Evolutionary conservation across 2,113 vertebrate genomes (phyloP), one percentile per base, ranked within the genome.

Genomic region (Gallinago jamesoni): DNA sequence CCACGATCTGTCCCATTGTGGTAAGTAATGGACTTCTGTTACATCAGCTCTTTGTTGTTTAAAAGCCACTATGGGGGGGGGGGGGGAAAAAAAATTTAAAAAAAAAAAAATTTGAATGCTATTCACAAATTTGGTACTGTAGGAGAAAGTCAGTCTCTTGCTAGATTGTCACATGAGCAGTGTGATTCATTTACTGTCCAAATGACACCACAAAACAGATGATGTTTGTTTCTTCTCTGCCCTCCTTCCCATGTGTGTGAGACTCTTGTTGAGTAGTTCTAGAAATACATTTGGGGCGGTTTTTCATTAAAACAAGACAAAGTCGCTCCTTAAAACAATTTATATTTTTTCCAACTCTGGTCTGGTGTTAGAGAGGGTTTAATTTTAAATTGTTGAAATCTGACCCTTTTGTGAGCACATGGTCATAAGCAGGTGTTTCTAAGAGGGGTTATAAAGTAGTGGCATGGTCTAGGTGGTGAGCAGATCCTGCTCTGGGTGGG

Each of bases 1-100:
- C 99, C 24, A 99, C 99, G 0, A 99, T 99, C 97, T 99, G 99
- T 96, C 99, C 99, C 66, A 99, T 99, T 97, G 99, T 99, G 96
- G 99, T 99, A 97, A 99, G 99, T 98, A 89, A 35, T 76, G 35
- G 21, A 56, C 35, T 70, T 90, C 13, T 48, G 2, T 69, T 22
- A 24, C 45, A 39, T 52, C 30, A 79, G 33, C 14, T 87, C 7
- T 56, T 67, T 1, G 1, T 68, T 84, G 24, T 64, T 8, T 8
- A 25, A 64, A 88, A 73, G 2, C 3, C 20, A 10, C 28, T 47
- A 4, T n/a, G n/a, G n/a, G n/a, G n/a, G n/a, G n/a, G n/a, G n/a
- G n/a, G n/a, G n/a, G n/a, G 50, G 14, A 23, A 30, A 55, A 45
- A 63, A 72, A 53, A 31, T 16, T 9, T 31, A 69, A 25, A 23